Evolutionary conservation across 2,797 vertebrate species (phyloP), one percentile per base, ranked within the genome.

Genomic region (Rhinatrema bivittatum): DNA sequence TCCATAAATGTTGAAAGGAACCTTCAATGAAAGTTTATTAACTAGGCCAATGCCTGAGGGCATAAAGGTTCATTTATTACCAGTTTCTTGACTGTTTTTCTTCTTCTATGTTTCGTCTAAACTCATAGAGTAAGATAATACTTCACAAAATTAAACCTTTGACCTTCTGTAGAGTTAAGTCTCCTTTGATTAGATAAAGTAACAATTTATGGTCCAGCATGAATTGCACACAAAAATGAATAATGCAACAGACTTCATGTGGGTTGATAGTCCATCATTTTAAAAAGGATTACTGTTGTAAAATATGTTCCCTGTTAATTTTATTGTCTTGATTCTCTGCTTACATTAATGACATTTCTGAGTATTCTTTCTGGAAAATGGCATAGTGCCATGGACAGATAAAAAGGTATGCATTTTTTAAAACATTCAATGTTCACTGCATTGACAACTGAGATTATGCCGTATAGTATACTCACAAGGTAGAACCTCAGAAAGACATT

Each of bases 161-260:
- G 83, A 83, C 83, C 81, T 84, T 84, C 74, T 72, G 74, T 70
- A 74, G 76, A 85, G 81, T 83, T 84, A 83, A 80, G 77, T 81
- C 74, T 54, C 72, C 79, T 86, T 85, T 88, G 79, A 87, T 86
- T 85, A 82, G 83, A 85, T 84, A 81, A 84, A 86, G 81, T 82
- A 81, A 82, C 84, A 83, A 85, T 85, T 84, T 85, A 84, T 81
- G 78, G 78, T 81, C 69, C 68, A 65, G 77, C 71, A 74, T 74
- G 78, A 81, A 74, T 73, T 82, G 84, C 76, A 78, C 72, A 76
- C 86, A 81, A 86, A 96, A 94, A 93, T 96, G 93, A 97, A 93
- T 89, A 90, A 89, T 93, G 74, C 74, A 87, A 59, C 46, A 78
- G 76, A 62, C 55, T 70, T 67, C 28, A 68, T 70, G 75, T 68